phyloP scores from a whole-genome alignment of 2,113 vertebrate genomes.

The Herpailurus yagouaroundi region DNA sequence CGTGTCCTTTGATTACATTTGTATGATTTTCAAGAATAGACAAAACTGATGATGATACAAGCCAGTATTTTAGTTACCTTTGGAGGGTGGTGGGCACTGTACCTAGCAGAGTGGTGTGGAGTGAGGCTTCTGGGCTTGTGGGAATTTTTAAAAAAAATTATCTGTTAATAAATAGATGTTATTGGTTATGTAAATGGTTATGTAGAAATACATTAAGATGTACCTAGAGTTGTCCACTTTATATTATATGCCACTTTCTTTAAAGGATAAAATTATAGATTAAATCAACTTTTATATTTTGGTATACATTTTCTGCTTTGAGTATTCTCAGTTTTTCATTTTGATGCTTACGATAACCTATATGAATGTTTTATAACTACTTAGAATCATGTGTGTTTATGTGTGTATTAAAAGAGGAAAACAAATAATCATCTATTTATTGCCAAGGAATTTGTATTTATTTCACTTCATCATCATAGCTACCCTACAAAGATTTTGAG shows the following conservation, averaged over 20 bases:
- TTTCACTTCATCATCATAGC: neutral
- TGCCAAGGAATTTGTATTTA: neutral
- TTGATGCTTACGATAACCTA: neutral
- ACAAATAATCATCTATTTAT: neutral
- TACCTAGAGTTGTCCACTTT: neutral
- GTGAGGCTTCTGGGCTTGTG: neutral
- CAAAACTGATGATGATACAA: neutral
- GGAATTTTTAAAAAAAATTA: neutral
- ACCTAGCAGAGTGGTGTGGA: neutral
- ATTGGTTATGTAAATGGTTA: neutral
- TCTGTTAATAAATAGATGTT: neutral
- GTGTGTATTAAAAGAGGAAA: neutral
- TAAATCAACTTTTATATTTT: neutral
- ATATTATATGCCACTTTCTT: neutral
- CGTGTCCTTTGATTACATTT: neutral
- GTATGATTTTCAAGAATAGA: neutral
- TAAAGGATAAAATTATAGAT: neutral
- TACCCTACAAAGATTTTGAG: neutral
- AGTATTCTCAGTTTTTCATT: neutral
- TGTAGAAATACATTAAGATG: neutral
- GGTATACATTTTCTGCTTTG: neutral
- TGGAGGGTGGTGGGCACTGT: accelerated
- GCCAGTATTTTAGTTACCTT: neutral
- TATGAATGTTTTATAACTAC: neutral
- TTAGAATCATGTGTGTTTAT: neutral